A percentile compares a stretch with the other conserved stretches of the same genome.
Conservation (phyloP, 1,140 invertebrate species). For the Orchesella cincta region DNA sequence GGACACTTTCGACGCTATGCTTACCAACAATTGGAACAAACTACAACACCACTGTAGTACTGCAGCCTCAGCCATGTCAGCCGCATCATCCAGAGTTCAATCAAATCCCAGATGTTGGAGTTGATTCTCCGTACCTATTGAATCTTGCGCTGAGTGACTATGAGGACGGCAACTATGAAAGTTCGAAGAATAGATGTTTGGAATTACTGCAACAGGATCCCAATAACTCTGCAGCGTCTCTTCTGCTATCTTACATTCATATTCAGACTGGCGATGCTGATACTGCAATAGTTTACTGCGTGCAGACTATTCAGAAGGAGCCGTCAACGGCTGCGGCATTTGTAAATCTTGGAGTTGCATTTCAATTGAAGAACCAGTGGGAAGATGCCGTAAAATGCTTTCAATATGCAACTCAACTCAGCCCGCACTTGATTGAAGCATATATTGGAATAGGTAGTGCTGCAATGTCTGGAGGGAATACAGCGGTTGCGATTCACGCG, state of each 20-base stretch:
- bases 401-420: slow-evolving; percentile 92
- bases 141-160: slow-evolving; percentile 97
- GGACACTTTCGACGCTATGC: no score
- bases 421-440: slow-evolving; percentile 99
- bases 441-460: slow-evolving; percentile 99
- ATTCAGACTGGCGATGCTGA: slow-evolving; percentile 95
- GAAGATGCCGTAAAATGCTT: slow-evolving; percentile 96
- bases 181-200: slow-evolving; percentile 98
- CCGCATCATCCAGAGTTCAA: no score
- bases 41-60: no score
- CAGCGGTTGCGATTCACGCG: slow-evolving; percentile 98
- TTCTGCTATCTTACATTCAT: slow-evolving; percentile 95
- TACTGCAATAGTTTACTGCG: slow-evolving; percentile 92
- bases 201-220: slow-evolving; percentile 95
- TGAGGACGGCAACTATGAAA: slow-evolving; percentile 96
- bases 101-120: no score
- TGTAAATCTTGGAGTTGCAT: slow-evolving; percentile 98
- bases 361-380: slow-evolving; percentile 92
- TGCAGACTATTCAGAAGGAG: slow-evolving; percentile 96
- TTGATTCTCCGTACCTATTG: no score
- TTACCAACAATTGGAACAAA: no score
- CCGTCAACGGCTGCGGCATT: slow-evolving; percentile 96
- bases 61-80: no score
- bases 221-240: slow-evolving; percentile 91
- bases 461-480: slow-evolving; percentile 94